These are phyloP conservation scores for Corbicula japonica DNA, from an alignment of 2,888 invertebrate genomes.

Conservation along the genomic window DNA sequence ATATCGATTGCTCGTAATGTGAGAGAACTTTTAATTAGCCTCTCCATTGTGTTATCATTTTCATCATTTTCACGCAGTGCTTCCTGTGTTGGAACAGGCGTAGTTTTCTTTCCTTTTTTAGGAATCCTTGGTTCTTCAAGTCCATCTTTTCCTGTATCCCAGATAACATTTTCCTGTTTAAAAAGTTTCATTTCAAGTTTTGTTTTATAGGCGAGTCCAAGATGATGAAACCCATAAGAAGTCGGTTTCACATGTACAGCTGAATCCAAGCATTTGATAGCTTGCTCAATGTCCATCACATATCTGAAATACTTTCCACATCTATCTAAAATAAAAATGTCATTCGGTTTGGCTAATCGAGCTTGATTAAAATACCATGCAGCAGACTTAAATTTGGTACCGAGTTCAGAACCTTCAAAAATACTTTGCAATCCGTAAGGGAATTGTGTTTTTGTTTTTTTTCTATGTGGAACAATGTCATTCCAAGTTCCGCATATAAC, in stretches of 20 bases:
- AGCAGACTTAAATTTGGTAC: background rate
- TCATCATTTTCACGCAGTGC: too few species aligned
- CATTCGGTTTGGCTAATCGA: background rate
- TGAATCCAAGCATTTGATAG: background rate
- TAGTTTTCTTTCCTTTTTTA: background rate
- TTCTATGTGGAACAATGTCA: background rate
- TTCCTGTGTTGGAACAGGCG: too few species aligned
- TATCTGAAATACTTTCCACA: constrained; percentile 5
- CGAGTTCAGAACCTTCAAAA: background rate
- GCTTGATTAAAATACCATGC: background rate
- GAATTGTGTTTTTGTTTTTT: background rate
- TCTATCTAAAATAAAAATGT: background rate
- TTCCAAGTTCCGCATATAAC: background rate
- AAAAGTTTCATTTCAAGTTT: background rate
- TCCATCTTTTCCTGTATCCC: too few species aligned
- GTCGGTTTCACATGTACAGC: background rate
- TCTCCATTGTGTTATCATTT: too few species aligned
- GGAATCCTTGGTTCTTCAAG: background rate
- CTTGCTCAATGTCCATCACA: background rate
- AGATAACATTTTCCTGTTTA: too few species aligned
- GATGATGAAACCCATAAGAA: background rate
- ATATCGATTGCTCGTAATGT: background rate
- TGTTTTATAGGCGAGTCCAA: background rate
- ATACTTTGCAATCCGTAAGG: background rate
- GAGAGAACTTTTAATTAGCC: background rate